A percentile compares a stretch with the other conserved stretches of the same genome.
These are phyloP conservation scores for Cheirogaleus medius DNA, from an alignment of 2,113 vertebrate species.

Conservation along the genomic window DNA sequence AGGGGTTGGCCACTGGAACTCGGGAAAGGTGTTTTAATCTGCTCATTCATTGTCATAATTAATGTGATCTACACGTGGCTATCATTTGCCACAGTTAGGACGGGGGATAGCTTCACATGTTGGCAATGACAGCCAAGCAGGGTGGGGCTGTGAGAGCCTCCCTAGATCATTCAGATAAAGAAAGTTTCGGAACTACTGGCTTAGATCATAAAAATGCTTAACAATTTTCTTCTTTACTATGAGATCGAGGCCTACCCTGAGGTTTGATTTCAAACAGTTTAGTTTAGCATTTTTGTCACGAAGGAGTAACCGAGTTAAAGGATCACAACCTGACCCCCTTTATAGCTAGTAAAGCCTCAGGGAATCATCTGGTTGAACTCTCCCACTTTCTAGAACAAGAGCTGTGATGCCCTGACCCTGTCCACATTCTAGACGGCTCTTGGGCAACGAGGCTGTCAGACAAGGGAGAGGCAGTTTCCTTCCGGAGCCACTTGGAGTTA, in stretches of 20 bases:
- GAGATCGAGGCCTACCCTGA: neutral
- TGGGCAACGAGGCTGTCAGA: neutral
- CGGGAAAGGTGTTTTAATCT: neutral
- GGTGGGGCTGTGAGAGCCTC: fast-evolving
- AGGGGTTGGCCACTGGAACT: neutral
- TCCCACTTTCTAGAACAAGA: neutral
- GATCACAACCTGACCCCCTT: neutral
- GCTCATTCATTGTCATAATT: constrained; percentile 17
- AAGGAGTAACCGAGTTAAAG: neutral
- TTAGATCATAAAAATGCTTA: neutral
- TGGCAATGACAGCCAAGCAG: neutral
- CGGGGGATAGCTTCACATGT: neutral
- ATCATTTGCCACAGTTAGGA: neutral
- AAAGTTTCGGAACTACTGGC: neutral
- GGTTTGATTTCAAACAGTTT: constrained; percentile 4
- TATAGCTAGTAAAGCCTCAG: neutral
- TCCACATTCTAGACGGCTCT: neutral
- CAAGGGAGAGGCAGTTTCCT: neutral
- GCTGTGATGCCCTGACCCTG: fast-evolving
- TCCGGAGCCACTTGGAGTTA: neutral
- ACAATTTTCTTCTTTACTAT: neutral
- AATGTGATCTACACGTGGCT: neutral
- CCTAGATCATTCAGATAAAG: neutral
- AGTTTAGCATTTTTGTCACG: constrained; percentile 20
- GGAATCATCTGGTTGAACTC: neutral